Evolutionary conservation across 2,888 invertebrate genomes (phyloP), one percentile per base, ranked within the genome.

Genomic region (Acrocyrtus sp.): DNA sequence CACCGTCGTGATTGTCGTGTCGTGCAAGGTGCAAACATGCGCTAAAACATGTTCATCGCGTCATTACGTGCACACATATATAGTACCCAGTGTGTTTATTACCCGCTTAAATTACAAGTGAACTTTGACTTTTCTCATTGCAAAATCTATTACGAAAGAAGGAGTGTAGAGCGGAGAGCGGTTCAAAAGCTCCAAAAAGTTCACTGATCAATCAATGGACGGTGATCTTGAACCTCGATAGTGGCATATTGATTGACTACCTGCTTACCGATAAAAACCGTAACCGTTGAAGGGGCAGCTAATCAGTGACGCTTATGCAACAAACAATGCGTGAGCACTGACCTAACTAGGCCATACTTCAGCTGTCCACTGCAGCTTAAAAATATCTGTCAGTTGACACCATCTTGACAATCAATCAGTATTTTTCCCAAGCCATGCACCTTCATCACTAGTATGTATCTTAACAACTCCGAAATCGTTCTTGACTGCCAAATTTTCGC

Each of bases 391-490:
- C 27, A 54, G 27, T 15, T 17, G 39, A 54, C 39, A 29, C 19
- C 54, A 54, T 54, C 54, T 54, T 54, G 54, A 54, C 54, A 54
- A 19, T 54, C 54, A 19, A 54, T 54, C 54, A 34, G 17, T 54
- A 21, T 34, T 21, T 54, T 54, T 29, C 54, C 15, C 12, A 34
- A n/a, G n/a, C n/a, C n/a, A n/a, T n/a, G n/a, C n/a, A n/a, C n/a
- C n/a, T n/a, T n/a, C n/a, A n/a, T n/a, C n/a, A n/a, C n/a, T n/a
- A n/a, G n/a, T n/a, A n/a, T n/a, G n/a, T n/a, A n/a, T n/a, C n/a
- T n/a, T n/a, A n/a, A n/a, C n/a, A n/a, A n/a, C n/a, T n/a, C n/a
- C n/a, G n/a, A n/a, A n/a, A n/a, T n/a, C n/a, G n/a, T n/a, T n/a
- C n/a, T n/a, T n/a, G n/a, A n/a, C n/a, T n/a, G n/a, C n/a, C n/a